A percentile compares a stretch with the other conserved stretches of the same genome.
Evolutionary conservation across 30 jellyfish, hydroid and myxozoan species (phyloP).

Genomic region (Turritopsis rubra): DNA sequence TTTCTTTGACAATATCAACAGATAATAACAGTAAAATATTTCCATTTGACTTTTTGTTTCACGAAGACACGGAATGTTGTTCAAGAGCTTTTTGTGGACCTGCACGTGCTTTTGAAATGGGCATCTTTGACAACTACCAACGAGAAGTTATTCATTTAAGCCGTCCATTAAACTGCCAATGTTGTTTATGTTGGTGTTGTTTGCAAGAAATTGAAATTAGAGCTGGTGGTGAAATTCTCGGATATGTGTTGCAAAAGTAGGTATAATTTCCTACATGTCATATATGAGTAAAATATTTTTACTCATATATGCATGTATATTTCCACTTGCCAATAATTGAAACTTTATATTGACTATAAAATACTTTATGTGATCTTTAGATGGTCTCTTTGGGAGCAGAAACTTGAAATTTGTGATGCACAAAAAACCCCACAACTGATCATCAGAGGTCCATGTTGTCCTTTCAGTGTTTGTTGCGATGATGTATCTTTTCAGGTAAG

Average conservation of each 20-base stretch:
- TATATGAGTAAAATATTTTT: background rate
- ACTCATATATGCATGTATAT: background rate
- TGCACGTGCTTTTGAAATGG: constrained; percentile 55
- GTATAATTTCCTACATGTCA: background rate
- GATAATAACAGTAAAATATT: too few species aligned
- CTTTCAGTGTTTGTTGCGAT: background rate
- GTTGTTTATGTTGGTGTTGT: constrained; percentile 59
- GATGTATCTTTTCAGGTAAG: constrained; percentile 1
- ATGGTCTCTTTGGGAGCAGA: constrained; percentile 12
- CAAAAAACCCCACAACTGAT: background rate
- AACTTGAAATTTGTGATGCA: constrained; percentile 16
- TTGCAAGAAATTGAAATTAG: constrained; percentile 48
- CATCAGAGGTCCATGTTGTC: constrained; percentile 15
- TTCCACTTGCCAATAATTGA: too few species aligned
- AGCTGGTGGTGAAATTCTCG: constrained; percentile 20
- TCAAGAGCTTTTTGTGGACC: constrained; percentile 58
- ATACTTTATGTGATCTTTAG: too few species aligned
- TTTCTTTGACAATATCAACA: too few species aligned
- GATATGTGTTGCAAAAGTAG: constrained; percentile 7
- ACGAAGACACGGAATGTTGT: constrained; percentile 58
- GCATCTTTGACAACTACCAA: constrained; percentile 44
- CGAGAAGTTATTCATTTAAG: constrained; percentile 48
- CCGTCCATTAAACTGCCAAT: constrained; percentile 51
- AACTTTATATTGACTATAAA: too few species aligned
- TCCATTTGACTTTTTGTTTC: background rate